Evolutionary conservation across 2,113 vertebrate genomes (phyloP), one percentile per base, ranked within the genome.

Genomic region (Australoheros scitulus): DNA sequence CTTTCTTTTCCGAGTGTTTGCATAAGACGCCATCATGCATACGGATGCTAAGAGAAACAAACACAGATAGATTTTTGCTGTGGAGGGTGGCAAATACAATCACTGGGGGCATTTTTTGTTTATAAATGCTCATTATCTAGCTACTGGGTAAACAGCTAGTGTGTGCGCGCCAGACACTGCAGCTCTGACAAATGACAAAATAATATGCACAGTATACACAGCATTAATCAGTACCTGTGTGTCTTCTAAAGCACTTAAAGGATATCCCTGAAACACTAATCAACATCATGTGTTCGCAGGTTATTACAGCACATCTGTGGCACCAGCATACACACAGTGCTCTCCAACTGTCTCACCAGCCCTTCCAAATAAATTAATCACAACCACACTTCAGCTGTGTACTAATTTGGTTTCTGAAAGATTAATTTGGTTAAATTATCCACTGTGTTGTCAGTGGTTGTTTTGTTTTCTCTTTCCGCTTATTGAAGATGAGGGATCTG

Each of bases 241-340:
- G 47, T 32, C 41, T 80, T 68, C 20, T 79, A 32, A 43, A 61
- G 57, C 26, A 55, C 32, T 50, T 26, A 24, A 58, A 47, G 20
- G 60, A 47, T 56, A 63, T 79, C 58, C 76, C 77, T 65, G 55
- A 78, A 72, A 79, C 63, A 64, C 57, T 76, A 26, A 78, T 34
- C n/a, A 24, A n/a, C 63, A 47, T 61, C 34, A n/a, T 58, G 77
- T 81, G 68, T 75, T 85, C 41, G 58, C 3, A 32, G 22, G 55
- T 52, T 68, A 79, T 76, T 52, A 74, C 55, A 83, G 57, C 36
- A 79, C 55, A 82, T 80, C 50, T 74, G 76, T 76, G 43, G 68
- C 68, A 80, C 56, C 4, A 10, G 72, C 36, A 64, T 74, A 22
- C 61, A 72, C 22, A 7, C 32, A 24, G 11, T 17, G 22, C 2